A percentile compares a stretch with the other conserved stretches of the same genome.
These are phyloP conservation scores for Cryptocheilus praepositus DNA, from an alignment of 2,888 invertebrate genomes.

Conservation along the genomic window DNA sequence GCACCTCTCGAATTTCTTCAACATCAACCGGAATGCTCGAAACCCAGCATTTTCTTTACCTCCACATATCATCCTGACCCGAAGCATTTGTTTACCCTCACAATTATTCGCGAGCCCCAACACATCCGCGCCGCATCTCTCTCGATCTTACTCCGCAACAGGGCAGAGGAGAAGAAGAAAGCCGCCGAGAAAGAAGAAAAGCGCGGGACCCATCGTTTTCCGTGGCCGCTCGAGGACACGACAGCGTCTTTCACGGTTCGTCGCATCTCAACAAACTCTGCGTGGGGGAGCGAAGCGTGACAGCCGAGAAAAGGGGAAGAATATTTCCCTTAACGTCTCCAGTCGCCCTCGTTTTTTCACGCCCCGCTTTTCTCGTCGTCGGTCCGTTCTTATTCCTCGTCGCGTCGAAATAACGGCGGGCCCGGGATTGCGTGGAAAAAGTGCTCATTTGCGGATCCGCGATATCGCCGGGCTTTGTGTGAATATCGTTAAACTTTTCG, in stretches of 20 bases:
- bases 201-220: conserved; percentile 26
- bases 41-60: no score
- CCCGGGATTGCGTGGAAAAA: conserved; percentile 53
- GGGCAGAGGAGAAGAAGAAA: conserved; percentile 8
- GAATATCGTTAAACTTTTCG: conserved; percentile 61
- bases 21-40: no score
- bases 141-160: no score
- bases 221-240: conserved; percentile 35
- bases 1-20: no score
- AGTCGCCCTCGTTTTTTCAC: conserved; percentile 18
- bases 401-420: conserved; percentile 41
- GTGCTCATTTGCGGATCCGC: conserved; percentile 58
- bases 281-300: conserved; percentile 9
- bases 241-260: conserved; percentile 56
- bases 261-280: conserved; percentile 49
- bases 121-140: no score
- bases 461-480: conserved; percentile 54
- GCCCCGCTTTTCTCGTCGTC: conserved; percentile 22
- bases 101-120: no score
- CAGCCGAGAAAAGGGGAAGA: conserved; percentile 26
- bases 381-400: conserved; percentile 31
- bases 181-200: neutral
- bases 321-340: conserved; percentile 54
- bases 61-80: no score
- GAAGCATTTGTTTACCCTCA: no score